These are phyloP conservation scores for Candidula unifasciata DNA, from an alignment of 2,888 invertebrate species.

Conservation along the genomic window DNA sequence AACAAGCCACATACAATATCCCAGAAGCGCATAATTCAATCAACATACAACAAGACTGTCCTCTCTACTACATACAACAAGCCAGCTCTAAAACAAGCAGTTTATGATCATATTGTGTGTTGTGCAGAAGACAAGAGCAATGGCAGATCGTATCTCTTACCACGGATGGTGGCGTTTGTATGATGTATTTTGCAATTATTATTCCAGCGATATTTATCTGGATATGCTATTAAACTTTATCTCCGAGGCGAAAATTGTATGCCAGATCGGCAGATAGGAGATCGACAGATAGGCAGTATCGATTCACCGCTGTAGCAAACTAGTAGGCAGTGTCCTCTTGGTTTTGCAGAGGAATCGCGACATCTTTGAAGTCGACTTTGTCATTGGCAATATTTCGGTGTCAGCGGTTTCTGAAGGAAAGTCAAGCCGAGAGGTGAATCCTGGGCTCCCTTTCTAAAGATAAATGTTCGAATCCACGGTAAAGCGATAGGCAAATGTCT, in stretches of 20 bases:
- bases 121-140: slow-evolving; percentile 6
- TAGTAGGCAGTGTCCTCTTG: background rate
- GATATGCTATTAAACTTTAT: slow-evolving; percentile 42
- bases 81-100: too few species aligned
- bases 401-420: too few species aligned
- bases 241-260: slow-evolving; percentile 47
- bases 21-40: too few species aligned
- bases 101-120: background rate
- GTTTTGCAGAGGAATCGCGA: slow-evolving; percentile 14
- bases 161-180: slow-evolving; percentile 19
- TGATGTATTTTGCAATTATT: slow-evolving; percentile 36
- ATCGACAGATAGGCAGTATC: slow-evolving; percentile 29
- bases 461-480: too few species aligned
- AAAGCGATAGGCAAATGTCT: too few species aligned
- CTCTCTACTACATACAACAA: too few species aligned
- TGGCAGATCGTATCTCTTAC: slow-evolving; percentile 18
- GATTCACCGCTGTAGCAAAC: slow-evolving; percentile 33
- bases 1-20: too few species aligned
- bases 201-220: slow-evolving; percentile 37
- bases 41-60: too few species aligned
- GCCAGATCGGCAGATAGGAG: slow-evolving; percentile 41
- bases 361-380: background rate
- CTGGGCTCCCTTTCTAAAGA: too few species aligned
- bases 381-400: background rate
- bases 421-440: too few species aligned